These are phyloP conservation scores for Planococcus citri DNA, from an alignment of 1,140 invertebrate genomes.

Conservation along the genomic window DNA sequence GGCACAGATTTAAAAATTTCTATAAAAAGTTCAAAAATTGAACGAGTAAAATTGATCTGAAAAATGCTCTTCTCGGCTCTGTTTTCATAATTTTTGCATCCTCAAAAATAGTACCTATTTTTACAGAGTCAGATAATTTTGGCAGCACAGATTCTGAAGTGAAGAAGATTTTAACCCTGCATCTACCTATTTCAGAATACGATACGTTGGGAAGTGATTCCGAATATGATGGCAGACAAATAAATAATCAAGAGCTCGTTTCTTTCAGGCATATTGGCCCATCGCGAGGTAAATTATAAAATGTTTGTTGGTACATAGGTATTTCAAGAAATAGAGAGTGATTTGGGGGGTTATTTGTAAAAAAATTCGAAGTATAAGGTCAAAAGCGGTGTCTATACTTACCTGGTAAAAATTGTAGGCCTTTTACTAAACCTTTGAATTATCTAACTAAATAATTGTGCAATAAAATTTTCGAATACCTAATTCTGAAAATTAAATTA, in stretches of 20 bases:
- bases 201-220: constrained; percentile 62
- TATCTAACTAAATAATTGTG: too few species aligned
- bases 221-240: constrained; percentile 30
- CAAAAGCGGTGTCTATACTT: too few species aligned
- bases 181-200: constrained; percentile 78
- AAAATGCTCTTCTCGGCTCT: too few species aligned
- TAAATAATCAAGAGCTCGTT: constrained; percentile 41
- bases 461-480: too few species aligned
- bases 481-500: too few species aligned
- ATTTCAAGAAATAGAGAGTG: neutral
- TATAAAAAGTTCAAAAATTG: too few species aligned
- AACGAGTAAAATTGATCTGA: too few species aligned
- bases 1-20: too few species aligned
- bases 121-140: constrained; percentile 73
- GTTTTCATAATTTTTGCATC: neutral
- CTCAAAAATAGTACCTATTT: constrained; percentile 3
- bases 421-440: too few species aligned
- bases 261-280: constrained; percentile 43
- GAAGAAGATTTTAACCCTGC: constrained; percentile 74
- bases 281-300: constrained; percentile 32
- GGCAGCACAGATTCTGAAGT: constrained; percentile 74
- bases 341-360: neutral
- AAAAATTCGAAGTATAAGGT: neutral
- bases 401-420: too few species aligned
- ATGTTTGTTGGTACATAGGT: neutral